Percentiles rank a stretch among this genome's conserved stretches.
These are phyloP conservation scores for Netelia melanura DNA, from an alignment of 2,888 invertebrate species.

Conservation along the genomic window DNA sequence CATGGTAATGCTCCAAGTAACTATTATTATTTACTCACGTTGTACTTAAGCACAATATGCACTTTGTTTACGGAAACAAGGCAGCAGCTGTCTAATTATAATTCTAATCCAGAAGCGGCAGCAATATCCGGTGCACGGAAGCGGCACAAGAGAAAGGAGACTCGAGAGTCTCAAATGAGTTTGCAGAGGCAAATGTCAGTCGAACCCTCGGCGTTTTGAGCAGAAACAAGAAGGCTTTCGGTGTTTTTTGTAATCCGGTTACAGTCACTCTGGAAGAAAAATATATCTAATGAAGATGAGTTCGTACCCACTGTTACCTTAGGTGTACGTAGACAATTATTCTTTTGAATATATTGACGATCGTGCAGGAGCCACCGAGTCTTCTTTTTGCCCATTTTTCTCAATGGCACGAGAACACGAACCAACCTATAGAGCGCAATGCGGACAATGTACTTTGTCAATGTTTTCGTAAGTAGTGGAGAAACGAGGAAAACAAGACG, in stretches of 20 bases:
- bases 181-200: constrained; percentile 41
- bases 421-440: constrained; percentile 29
- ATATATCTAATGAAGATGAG: neutral
- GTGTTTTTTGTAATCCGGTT: constrained; percentile 58
- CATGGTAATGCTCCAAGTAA: neutral
- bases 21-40: constrained; percentile 33
- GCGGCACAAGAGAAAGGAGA: constrained; percentile 7
- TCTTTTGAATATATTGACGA: constrained; percentile 9
- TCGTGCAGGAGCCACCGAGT: constrained; percentile 7
- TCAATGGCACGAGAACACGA: constrained; percentile 43
- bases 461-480: constrained; percentile 18
- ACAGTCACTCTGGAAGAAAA: constrained; percentile 83
- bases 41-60: constrained; percentile 5
- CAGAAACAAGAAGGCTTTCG: constrained; percentile 40
- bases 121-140: constrained; percentile 26
- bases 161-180: constrained; percentile 56
- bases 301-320: neutral
- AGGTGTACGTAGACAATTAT: constrained; percentile 10
- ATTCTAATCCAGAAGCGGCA: constrained; percentile 52
- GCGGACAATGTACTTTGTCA: constrained; percentile 49
- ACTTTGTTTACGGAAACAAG: neutral
- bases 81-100: constrained; percentile 48
- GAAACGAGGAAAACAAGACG: neutral
- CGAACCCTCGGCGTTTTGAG: constrained; percentile 35
- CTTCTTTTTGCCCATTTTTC: constrained; percentile 13